Evolutionary conservation across 2,888 invertebrate species (phyloP), one percentile per base, ranked within the genome.

Genomic region (Hydrotaea cyrtoneurina): DNA sequence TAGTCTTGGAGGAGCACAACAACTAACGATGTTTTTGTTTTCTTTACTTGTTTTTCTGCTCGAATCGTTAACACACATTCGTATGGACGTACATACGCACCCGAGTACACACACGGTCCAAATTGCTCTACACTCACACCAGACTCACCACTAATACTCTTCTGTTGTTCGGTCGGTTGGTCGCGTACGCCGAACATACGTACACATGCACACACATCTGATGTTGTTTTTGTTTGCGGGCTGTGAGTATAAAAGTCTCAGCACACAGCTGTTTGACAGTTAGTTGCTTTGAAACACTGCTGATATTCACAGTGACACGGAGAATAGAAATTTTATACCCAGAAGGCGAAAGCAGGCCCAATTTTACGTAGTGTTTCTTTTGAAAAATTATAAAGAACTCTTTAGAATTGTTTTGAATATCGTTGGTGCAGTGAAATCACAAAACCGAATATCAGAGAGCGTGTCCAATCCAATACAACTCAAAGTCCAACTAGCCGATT

Each of bases 201-300:
- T 23, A 71, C 62, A 76, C 72, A 78, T 13, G n/a, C n/a, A 73
- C 17, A 59, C 13, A 69, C 50, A 17, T 1, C 13, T 17, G 36
- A 43, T 36, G 26, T 69, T 71, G 26, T 15, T n/a, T 78, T 71
- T 50, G 15, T 55, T 53, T 83, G 80, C 75, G 53, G 53, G 4
- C 8, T 55, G 17, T 69, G 81, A 76, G 81, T 84, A 84, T 84
- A 84, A 84, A 84, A 84, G 81, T 81, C 81, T 75, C 81, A 31
- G 72, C 53, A 36, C 76, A 72, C 84, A 81, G 81, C 81, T 78
- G 84, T 79, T 84, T 50, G 73, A 72, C 73, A 79, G 84, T 84
- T 84, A 84, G 84, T 84, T 84, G 84, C 78, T 84, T 79, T 79
- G 72, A 81, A 84, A 81, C 84, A 79, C 76, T 84, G 84, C 84